Evolutionary conservation across 2,797 vertebrate genomes (phyloP).

Genomic region (Podargus strigoides): DNA sequence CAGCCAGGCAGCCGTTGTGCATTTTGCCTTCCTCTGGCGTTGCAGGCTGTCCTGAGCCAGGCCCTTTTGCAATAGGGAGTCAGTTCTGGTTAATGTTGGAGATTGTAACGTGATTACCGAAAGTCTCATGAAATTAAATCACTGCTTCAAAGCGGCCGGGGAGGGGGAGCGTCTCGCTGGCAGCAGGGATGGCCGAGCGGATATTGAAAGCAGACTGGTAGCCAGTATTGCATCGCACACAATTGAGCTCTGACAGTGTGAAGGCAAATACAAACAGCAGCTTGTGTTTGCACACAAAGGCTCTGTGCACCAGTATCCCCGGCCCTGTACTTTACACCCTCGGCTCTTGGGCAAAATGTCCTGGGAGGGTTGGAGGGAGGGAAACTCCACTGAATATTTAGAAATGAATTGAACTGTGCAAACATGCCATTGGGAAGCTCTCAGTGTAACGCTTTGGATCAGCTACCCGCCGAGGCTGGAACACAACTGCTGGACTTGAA

Average conservation of each 20-base stretch:
- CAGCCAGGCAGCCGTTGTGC: slow-evolving; percentile 12
- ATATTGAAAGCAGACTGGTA: slow-evolving; percentile 75
- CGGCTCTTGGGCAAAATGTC: slow-evolving; percentile 43
- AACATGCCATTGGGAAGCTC: slow-evolving; percentile 56
- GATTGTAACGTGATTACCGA: slow-evolving; percentile 73
- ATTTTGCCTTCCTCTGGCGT: slow-evolving; percentile 1
- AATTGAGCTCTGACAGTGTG: slow-evolving; percentile 61
- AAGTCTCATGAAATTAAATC: slow-evolving; percentile 78
- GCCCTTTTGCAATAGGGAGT: slow-evolving; percentile 60
- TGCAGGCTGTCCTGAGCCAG: slow-evolving; percentile 17
- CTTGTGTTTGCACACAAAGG: slow-evolving; percentile 51
- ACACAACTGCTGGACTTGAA: slow-evolving; percentile 60
- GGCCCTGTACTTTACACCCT: slow-evolving; percentile 72
- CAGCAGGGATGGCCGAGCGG: slow-evolving; percentile 70
- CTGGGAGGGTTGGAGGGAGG: slow-evolving; percentile 56
- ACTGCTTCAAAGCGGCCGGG: slow-evolving; percentile 82
- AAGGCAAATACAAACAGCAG: slow-evolving; percentile 63
- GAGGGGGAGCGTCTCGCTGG: slow-evolving; percentile 61
- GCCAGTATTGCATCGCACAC: slow-evolving; percentile 69
- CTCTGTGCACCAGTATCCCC: slow-evolving; percentile 58
- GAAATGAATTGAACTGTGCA: slow-evolving; percentile 67
- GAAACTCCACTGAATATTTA: slow-evolving; percentile 52
- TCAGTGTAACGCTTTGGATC: slow-evolving; percentile 55
- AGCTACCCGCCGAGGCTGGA: slow-evolving; percentile 62
- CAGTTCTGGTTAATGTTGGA: slow-evolving; percentile 84